Evolutionary conservation across 2,888 invertebrate species (phyloP), one percentile per base, ranked within the genome.

Genomic region (Apamea crenata): DNA sequence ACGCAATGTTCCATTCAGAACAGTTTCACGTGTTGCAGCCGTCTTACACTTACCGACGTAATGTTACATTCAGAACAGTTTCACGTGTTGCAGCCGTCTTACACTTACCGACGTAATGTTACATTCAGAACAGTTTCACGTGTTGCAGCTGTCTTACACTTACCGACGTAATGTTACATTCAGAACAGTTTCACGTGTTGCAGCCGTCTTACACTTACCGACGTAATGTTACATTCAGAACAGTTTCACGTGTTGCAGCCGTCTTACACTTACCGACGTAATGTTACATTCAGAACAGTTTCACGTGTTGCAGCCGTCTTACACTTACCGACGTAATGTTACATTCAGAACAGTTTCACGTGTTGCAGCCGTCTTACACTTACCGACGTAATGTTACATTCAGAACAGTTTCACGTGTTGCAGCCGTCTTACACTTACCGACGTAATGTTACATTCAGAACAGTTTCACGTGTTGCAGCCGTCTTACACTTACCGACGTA

Each of bases 101-200:
- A n/a, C 47, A 10, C 47, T 73, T 16, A 47, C 77, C n/a, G 44
- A 16, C 71, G 40, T 71, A n/a, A 84, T 80, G 70, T 72, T 71
- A 71, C 56, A 74, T 50, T 71, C 16, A 32, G 1, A 25, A 40
- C 56, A 40, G 71, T 40, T 74, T 44, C 36, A 85, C 36, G 25
- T 36, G n/a, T n/a, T n/a, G n/a, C n/a, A n/a, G n/a, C n/a, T 40
- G n/a, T 66, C 66, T 10, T n/a, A n/a, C 47, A 10, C 47, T 73
- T 16, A 47, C 77, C n/a, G 44, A 16, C 71, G 40, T 71, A n/a
- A 84, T 80, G 70, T 72, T 71, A 71, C 56, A 74, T 50, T 71
- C 16, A 32, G 1, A 25, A 40, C 56, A 40, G 71, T 40, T 74
- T 44, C 36, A 85, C 36, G 25, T 36, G n/a, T 44, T 44, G 25